A percentile compares a stretch with the other conserved stretches of the same genome.
Evolutionary conservation across 2,113 vertebrate genomes (phyloP).

Genomic region (Rhinolophus sinicus): DNA sequence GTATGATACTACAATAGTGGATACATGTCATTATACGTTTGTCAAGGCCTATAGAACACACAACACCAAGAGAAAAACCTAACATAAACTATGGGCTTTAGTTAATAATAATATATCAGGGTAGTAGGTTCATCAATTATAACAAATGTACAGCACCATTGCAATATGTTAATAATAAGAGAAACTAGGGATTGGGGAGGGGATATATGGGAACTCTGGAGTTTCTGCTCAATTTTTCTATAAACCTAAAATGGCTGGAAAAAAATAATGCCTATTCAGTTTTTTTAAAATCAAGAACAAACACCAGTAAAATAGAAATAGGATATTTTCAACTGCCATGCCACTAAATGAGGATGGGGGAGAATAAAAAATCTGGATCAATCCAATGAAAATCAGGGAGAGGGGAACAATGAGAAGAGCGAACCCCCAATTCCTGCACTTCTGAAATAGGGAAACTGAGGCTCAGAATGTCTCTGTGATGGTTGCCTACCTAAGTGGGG

Average conservation of each 20-base stretch:
- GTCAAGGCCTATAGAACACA: neutral
- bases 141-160: neutral
- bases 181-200: neutral
- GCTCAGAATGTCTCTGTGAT: neutral
- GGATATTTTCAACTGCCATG: neutral
- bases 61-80: neutral
- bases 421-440: neutral
- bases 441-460: neutral
- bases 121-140: neutral
- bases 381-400: neutral
- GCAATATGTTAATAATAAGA: neutral
- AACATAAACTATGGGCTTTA: neutral
- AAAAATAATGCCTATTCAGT: neutral
- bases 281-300: neutral
- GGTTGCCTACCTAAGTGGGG: neutral
- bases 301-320: neutral
- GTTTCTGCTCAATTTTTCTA: slow-evolving; percentile 21
- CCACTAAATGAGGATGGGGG: neutral
- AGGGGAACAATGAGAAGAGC: neutral
- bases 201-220: neutral
- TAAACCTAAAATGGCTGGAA: neutral
- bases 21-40: neutral
- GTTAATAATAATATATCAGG: neutral
- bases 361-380: neutral
- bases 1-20: neutral